Base-by-base conservation (phyloP, 2,113 vertebrate species). In the Calidris pygmaea region DNA sequence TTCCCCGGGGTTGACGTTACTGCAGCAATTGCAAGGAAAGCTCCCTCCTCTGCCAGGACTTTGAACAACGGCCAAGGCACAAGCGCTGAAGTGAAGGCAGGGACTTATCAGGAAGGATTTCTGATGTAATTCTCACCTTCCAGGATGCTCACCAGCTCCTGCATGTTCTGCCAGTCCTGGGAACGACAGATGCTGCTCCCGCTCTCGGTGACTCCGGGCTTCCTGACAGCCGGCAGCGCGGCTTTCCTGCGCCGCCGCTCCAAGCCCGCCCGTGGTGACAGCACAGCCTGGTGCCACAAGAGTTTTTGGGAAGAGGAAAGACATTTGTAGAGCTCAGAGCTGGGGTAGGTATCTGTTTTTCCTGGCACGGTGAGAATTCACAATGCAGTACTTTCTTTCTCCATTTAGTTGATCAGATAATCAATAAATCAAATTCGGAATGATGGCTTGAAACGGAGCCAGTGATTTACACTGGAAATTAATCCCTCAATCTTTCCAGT, bases 101-200 rank as follows among this genome's bases (percentile, higher is more conserved):
- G 88, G 63, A 60, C 56, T 32, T 23, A 58, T 14, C 90, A 80
- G 92, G 93, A 91, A 97, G 85, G 66, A 29, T 70, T 85, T 8
- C 92, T 93, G 81, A 82, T 89, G 93, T 87, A 93, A 94, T 96
- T 95, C 89, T 93, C 94, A 94, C 94, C 89, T 96, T 94, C 95
- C 89, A 76, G 94, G 95, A 90, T 91, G 83, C 92, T 91, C 10
- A 22, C 47, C 87, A 75, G 89, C 95, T 87, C 94, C 95, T 48
- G 91, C 43, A 4, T 81, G 90, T 72, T 90, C 89, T 92, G 92
- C 90, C 92, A 90, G 80, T 3, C 85, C 95, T 94, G 89, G 59
- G 6, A 80, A 32, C 14, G 78, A 60, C 79, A 89, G 89, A 95
- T 68, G 89, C 92, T 75, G 90, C 93, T 90, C 95, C 91, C 22